Conservation (phyloP, 1,140 invertebrate genomes). For the Elysia chlorotica region DNA sequence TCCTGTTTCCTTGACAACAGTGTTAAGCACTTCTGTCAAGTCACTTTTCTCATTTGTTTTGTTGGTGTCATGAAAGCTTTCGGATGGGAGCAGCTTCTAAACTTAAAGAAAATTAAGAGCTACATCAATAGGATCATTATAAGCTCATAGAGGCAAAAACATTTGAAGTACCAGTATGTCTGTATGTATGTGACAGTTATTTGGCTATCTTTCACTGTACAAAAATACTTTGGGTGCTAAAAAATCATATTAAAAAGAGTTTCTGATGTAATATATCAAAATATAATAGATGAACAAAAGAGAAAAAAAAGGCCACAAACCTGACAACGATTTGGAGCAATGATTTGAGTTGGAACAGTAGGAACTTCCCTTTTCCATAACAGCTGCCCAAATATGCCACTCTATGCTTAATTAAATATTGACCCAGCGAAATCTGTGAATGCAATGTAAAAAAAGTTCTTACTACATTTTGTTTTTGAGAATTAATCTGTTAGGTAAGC, state of each 20-base stretch:
- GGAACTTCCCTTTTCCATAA: background rate
- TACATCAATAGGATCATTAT: too few species aligned
- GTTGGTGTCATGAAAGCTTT: too few species aligned
- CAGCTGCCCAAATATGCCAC: constrained; percentile 32
- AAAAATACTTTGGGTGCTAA: background rate
- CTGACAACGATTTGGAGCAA: background rate
- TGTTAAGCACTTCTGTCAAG: too few species aligned
- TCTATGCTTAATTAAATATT: constrained; percentile 46
- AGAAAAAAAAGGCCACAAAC: background rate
- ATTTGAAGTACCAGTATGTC: too few species aligned
- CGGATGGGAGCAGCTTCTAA: too few species aligned
- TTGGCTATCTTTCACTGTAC: background rate
- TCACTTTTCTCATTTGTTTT: too few species aligned
- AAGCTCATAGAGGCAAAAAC: too few species aligned
- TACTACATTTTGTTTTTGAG: background rate
- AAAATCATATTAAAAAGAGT: background rate
- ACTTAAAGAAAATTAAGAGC: too few species aligned
- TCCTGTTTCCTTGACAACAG: too few species aligned
- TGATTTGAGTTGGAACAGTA: background rate
- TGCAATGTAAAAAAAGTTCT: constrained; percentile 9
- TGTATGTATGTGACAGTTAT: too few species aligned
- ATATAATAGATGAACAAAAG: too few species aligned
- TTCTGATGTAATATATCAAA: background rate
- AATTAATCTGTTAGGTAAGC: background rate
- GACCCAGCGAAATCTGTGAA: constrained; percentile 49